Base-by-base conservation (phyloP, 2,888 invertebrate species). In the Eustalomyia histrio region DNA sequence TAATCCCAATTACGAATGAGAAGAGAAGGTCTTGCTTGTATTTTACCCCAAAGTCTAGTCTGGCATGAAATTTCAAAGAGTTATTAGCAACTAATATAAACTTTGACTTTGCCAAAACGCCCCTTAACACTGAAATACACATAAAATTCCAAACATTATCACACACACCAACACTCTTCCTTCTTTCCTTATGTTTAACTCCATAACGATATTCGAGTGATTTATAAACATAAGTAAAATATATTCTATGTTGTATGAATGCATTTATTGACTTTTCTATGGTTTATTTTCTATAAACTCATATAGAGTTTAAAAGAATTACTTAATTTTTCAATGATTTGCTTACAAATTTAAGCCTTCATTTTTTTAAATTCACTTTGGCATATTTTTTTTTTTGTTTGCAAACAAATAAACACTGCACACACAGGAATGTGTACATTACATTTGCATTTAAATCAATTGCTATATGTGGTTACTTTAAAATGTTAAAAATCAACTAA, bases 11-110 rank as follows among this genome's bases (percentile, higher is more conserved):
- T 17, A 35, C 50, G 18, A 58, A 35, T 50, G 35, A 17, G 7
- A 52, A 60, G 52, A 24, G 29, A 57, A 24, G n/a, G n/a, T 63
- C 9, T 24, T 29, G 24, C 24, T 24, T 8, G 16, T 63, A 47
- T 24, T 24, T 47, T 29, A n/a, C 57, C 43, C 63, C 10, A 52
- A 52, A 67, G 76, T 58, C 72, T 68, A 53, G 63, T 80, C 76
- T 57, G 52, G 72, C 74, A 76, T 72, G 65, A 67, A 67, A 67
- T 80, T 80, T 80, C 55, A 50, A 82, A 83, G 82, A 80, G 78
- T 83, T 80, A 82, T 80, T 79, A 76, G 67, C 78, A 83, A 80
- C 79, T 83, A 79, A 82, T 80, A 74, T 76, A 82, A 82, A 83
- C 80, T 83, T 83, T 82, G 80, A 80, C 82, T 79, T 82, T 80